These are phyloP conservation scores for Corythucha ciliata DNA, from an alignment of 2,888 invertebrate species.

Conservation along the genomic window DNA sequence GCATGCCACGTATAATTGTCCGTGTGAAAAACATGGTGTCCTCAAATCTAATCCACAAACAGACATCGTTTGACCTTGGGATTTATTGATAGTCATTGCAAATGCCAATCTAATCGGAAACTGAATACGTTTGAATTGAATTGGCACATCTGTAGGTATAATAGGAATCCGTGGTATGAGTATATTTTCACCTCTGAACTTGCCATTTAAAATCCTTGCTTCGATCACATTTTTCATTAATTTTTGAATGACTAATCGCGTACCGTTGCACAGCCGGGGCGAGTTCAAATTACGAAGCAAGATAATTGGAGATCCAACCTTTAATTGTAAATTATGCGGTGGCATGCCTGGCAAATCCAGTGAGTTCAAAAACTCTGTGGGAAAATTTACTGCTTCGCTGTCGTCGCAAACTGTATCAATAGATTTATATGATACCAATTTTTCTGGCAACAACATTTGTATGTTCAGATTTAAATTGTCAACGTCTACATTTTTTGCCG, in stretches of 20 bases:
- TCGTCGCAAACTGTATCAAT: conserved; percentile 34
- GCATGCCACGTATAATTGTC: too few species aligned
- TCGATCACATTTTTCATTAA: conserved; percentile 35
- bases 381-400: conserved; percentile 30
- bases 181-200: conserved; percentile 35
- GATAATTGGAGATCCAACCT: conserved; percentile 35
- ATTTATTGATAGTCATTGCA: conserved; percentile 32
- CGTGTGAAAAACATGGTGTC: conserved; percentile 30
- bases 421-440: conserved; percentile 34
- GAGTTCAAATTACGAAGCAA: conserved; percentile 35
- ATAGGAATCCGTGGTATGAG: conserved; percentile 27
- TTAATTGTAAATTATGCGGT: conserved; percentile 31
- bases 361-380: conserved; percentile 39
- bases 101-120: conserved; percentile 32
- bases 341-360: conserved; percentile 34
- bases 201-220: conserved; percentile 32
- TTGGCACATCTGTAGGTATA: conserved; percentile 23
- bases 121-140: conserved; percentile 31
- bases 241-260: conserved; percentile 32
- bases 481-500: conserved; percentile 39
- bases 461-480: conserved; percentile 37
- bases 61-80: conserved; percentile 31
- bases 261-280: conserved; percentile 37
- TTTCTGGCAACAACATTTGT: conserved; percentile 32
- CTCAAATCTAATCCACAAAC: conserved; percentile 29